These are phyloP conservation scores for Harmothoe impar DNA, from an alignment of 2,888 invertebrate genomes.

Conservation along the genomic window DNA sequence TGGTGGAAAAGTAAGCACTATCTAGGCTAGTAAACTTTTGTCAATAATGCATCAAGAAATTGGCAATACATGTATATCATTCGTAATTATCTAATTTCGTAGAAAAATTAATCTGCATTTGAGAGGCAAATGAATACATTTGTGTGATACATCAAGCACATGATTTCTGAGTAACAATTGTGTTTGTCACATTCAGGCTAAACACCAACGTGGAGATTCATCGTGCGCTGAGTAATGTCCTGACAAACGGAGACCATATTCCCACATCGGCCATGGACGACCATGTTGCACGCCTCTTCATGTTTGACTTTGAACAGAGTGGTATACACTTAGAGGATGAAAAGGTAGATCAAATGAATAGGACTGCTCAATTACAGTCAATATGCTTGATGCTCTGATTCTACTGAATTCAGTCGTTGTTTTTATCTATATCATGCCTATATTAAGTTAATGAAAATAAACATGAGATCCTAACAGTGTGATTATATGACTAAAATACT, in stretches of 20 bases:
- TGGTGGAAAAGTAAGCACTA: constrained; percentile 92
- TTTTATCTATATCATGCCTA: too few relatives aligned
- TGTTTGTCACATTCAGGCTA: constrained; percentile 87
- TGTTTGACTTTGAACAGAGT: constrained; percentile 98
- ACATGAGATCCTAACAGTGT: too few relatives aligned
- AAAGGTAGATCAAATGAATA: too few relatives aligned
- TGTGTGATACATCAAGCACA: too few relatives aligned
- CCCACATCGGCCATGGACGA: constrained; percentile 89
- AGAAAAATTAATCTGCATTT: too few relatives aligned
- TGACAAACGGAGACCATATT: constrained; percentile 88
- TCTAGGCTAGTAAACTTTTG: not conserved
- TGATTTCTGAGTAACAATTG: too few relatives aligned
- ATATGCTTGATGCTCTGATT: not conserved
- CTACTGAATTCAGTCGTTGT: not conserved
- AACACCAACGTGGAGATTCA: constrained; percentile 95
- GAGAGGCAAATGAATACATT: too few relatives aligned
- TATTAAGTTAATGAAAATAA: not conserved
- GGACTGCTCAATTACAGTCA: too few relatives aligned
- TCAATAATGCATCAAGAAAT: not conserved
- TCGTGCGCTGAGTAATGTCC: constrained; percentile 89
- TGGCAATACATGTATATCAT: too few relatives aligned
- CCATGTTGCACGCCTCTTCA: constrained; percentile 93
- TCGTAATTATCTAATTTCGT: too few relatives aligned
- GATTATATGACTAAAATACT: too few relatives aligned
- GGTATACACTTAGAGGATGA: constrained; percentile 95